phyloP scores from a whole-genome alignment of 2,797 vertebrate genomes.

The Falco novaeseelandiae region DNA sequence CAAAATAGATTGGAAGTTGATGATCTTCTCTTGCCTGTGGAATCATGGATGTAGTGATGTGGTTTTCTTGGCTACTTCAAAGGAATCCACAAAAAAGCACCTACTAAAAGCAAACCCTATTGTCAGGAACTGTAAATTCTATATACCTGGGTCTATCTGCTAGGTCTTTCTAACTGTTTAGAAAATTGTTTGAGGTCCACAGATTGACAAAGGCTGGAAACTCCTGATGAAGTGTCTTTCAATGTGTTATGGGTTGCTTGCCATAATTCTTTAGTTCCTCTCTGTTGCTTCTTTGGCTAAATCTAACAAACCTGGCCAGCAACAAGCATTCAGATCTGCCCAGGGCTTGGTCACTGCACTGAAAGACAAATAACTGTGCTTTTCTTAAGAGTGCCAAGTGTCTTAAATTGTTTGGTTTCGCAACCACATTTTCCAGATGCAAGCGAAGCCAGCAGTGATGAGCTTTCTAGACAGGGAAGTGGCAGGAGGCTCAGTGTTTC shows the following conservation, averaged over 20 bases:
- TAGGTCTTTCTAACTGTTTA: neutral
- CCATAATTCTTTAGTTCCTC: neutral
- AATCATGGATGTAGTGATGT: conserved; percentile 61
- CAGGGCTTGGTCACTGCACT: neutral
- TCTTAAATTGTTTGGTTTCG: neutral
- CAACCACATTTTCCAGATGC: neutral
- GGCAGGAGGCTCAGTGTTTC: neutral
- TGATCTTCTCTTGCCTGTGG: conserved; percentile 59
- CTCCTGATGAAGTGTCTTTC: neutral
- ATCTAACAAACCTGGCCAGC: neutral
- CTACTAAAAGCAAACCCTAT: conserved; percentile 15
- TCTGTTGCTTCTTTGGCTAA: neutral
- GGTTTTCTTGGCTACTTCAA: conserved; percentile 74
- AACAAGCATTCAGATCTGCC: neutral
- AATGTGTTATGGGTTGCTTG: neutral
- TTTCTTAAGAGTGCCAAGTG: neutral
- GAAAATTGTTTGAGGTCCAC: neutral
- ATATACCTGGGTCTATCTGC: neutral
- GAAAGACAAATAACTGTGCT: neutral
- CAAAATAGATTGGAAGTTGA: conserved; percentile 63
- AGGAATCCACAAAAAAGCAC: conserved; percentile 62
- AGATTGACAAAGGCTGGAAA: neutral
- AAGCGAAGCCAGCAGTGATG: neutral
- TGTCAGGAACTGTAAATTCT: conserved; percentile 29
- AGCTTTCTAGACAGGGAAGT: neutral